phyloP scores from a whole-genome alignment of 2,113 vertebrate species.

The Prunella fulvescens region DNA sequence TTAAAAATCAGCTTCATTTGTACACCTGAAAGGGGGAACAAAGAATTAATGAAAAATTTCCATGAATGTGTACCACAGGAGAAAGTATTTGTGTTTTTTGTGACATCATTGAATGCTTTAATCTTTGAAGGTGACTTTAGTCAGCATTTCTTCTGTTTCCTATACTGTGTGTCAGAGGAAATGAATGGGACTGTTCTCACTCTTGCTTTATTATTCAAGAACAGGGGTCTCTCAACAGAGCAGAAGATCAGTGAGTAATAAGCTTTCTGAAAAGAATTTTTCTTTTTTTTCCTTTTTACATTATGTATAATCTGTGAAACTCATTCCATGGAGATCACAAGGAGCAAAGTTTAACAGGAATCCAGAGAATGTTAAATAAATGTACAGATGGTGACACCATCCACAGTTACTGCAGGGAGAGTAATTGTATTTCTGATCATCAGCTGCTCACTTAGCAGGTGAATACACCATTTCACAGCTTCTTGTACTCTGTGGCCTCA shows the following conservation, averaged over 20 bases:
- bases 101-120: not conserved
- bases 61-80: not conserved
- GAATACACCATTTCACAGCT: not conserved
- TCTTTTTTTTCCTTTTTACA: not conserved
- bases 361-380: not conserved
- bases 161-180: not conserved
- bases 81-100: not conserved
- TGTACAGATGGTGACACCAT: not conserved
- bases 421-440: not conserved
- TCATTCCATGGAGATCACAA: not conserved
- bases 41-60: not conserved
- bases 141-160: not conserved
- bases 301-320: not conserved
- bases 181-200: not conserved
- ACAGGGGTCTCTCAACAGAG: not conserved
- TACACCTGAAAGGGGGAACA: not conserved
- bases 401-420: not conserved
- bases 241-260: not conserved
- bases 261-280: not conserved
- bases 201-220: not conserved
- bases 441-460: not conserved
- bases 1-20: not conserved
- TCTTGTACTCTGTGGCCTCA: not conserved
- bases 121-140: not conserved
- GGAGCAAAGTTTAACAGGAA: not conserved